Evolutionary conservation across 2,113 vertebrate species (phyloP), one percentile per base, ranked within the genome.

Genomic region (Callaeas wilsoni): DNA sequence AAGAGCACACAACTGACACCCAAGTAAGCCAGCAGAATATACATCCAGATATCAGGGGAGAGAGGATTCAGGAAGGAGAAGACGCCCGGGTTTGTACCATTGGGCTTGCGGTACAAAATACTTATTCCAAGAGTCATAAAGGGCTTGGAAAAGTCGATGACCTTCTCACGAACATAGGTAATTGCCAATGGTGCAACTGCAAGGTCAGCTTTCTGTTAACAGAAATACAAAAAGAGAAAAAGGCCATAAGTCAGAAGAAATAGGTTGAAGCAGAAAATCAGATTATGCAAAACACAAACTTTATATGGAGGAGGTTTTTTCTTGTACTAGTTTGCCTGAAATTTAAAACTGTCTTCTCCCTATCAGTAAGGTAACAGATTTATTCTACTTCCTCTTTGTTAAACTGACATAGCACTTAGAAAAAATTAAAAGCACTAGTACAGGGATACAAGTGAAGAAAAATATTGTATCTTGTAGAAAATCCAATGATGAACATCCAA

Each of bases 1-100:
- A 99, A 99, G 99, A 99, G 99, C 99, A 99, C 99, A 99, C 99
- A 99, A 99, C 99, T 99, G 99, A 99, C 99, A 99, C 99, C 99
- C 99, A 99, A 99, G 99, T 99, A 99, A 99, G 99, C 99, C 99
- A 99, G 99, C 99, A 99, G 99, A 99, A 99, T 99, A 99, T 99
- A 99, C 99, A 99, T 99, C 99, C 99, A 99, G 99, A 99, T 99
- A 99, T 99, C 99, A 94, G 99, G 99, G 98, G 99, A 99, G 97
- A 99, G 99, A 97, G 99, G 99, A 98, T 99, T 99, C 99, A 99
- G 99, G 99, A 99, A 99, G 99, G 99, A 99, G 99, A 99, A 99
- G 98, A 99, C 99, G 97, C 99, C 99, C 75, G 99, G 99, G 98
- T 99, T 99, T 99, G 99, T 99, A 97, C 99, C 99, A 98, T 99